Evolutionary conservation across 2,888 invertebrate species (phyloP).

Genomic region (Thereva nobilitata): DNA sequence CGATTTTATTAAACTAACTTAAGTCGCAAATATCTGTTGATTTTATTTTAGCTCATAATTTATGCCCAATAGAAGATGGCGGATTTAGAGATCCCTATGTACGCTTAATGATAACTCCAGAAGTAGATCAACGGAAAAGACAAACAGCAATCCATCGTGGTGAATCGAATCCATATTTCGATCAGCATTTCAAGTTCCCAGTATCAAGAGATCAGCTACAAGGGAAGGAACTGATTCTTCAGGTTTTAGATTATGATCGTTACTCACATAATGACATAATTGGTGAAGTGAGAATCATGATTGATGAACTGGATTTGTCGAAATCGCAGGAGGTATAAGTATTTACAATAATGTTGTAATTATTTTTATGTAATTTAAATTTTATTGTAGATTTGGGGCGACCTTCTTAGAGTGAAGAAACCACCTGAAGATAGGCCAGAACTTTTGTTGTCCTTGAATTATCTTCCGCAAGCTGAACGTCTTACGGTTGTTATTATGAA

Average conservation of each 20-base stretch:
- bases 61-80: slow-evolving; percentile 81
- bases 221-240: slow-evolving; percentile 69
- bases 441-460: slow-evolving; percentile 80
- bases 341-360: slow-evolving; percentile 12
- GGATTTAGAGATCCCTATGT: slow-evolving; percentile 92
- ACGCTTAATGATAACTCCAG: slow-evolving; percentile 75
- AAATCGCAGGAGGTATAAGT: slow-evolving; percentile 56
- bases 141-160: slow-evolving; percentile 84
- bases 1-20: neutral
- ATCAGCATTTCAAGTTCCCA: slow-evolving; percentile 91
- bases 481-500: slow-evolving; percentile 82
- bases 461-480: slow-evolving; percentile 85
- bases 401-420: slow-evolving; percentile 78
- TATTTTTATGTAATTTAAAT: slow-evolving; percentile 4
- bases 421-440: slow-evolving; percentile 83
- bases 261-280: slow-evolving; percentile 88
- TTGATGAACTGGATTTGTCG: slow-evolving; percentile 75
- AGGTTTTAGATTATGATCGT: slow-evolving; percentile 60
- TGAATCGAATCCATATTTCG: slow-evolving; percentile 84
- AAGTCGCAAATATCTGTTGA: neutral
- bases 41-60: slow-evolving; percentile 70
- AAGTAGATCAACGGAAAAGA: slow-evolving; percentile 81
- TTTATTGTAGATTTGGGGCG: slow-evolving; percentile 78
- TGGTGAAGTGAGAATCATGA: slow-evolving; percentile 78
- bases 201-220: slow-evolving; percentile 85